phyloP scores from a whole-genome alignment of 2,888 invertebrate genomes.

The Mystacides longicornis region DNA sequence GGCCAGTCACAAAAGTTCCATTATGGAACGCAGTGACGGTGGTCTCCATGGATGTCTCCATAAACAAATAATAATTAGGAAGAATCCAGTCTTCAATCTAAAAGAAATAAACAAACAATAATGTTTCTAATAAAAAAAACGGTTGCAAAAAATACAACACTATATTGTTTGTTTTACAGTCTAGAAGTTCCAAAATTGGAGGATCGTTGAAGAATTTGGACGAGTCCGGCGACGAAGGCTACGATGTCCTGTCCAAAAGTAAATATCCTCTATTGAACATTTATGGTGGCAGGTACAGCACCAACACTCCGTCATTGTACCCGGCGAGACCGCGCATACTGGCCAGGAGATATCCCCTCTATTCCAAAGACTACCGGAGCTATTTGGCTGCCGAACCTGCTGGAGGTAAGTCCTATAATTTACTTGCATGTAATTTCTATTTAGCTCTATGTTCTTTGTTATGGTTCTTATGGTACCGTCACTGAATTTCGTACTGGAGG shows the following conservation, averaged over 20 bases:
- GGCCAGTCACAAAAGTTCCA: too few species aligned
- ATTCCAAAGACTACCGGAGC: conserved; percentile 16
- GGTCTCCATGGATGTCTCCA: too few species aligned
- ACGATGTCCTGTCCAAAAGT: conserved; percentile 31
- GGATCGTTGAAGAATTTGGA: conserved; percentile 46
- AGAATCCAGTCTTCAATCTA: too few species aligned
- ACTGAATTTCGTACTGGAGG: too few species aligned
- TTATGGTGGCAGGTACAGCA: conserved; percentile 22
- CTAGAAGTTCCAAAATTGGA: conserved; percentile 38
- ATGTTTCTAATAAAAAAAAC: too few species aligned
- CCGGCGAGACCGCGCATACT: background rate
- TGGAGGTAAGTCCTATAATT: background rate
- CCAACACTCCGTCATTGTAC: background rate
- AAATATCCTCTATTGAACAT: conserved; percentile 37
- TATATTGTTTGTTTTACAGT: conserved; percentile 30
- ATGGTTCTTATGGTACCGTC: background rate
- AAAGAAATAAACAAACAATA: too few species aligned
- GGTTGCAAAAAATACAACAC: too few species aligned
- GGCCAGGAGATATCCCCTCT: conserved; percentile 20
- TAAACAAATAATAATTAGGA: too few species aligned
- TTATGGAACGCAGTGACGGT: too few species aligned
- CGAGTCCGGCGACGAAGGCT: conserved; percentile 42
- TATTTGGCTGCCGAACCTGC: conserved; percentile 2
- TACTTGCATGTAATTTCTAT: background rate
- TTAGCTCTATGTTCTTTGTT: too few species aligned